Evolutionary conservation across 2,113 vertebrate genomes (phyloP), one percentile per base, ranked within the genome.

Genomic region (Pelusios castaneus): DNA sequence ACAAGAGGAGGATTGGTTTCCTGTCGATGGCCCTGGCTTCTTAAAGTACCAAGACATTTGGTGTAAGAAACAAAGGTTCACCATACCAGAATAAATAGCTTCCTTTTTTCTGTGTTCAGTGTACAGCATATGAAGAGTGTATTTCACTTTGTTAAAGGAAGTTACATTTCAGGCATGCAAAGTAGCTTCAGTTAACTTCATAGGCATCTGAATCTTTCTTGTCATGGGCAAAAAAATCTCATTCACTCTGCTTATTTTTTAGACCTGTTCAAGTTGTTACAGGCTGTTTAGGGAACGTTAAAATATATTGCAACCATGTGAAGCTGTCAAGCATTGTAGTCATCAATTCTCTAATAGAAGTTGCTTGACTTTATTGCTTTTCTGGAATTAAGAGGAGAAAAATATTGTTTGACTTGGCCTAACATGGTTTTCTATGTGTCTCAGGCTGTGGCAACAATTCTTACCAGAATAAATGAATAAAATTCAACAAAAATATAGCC

Each of bases 331-430:
- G 45, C 80, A 85, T 77, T 0, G 0, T 82, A 90, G 58, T 87
- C 92, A 95, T 94, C 93, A 95, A 58, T 82, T 89, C 92, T 94
- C 87, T 90, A 92, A 93, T 86, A 95, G 73, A n/a, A 85, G n/a
- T 81, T 95, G 92, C 5, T 2, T 92, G 79, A 94, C 90, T 93
- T 89, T 73, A 38, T 90, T 94, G 82, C 95, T 70, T 95, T 94
- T 90, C 92, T 94, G 86, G 77, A 95, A 51, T 55, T 70, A 60
- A 84, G 52, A 82, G 43, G 81, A 91, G 76, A 94, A 76, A 76
- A 93, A 87, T 90, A 45, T 56, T 19, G 56, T 91, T 75, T 90
- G 93, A 81, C 82, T 94, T 94, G 82, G 91, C 89, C 91, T 94
- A 93, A 88, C 45, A 14, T 0, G 0, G n/a, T 79, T 84, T 93